Percentiles rank a stretch among this genome's conserved stretches.
These are phyloP conservation scores for Hydractinia symbiolongicarpus DNA, from an alignment of 30 jellyfish, hydroid and myxozoan species.

Conservation along the genomic window DNA sequence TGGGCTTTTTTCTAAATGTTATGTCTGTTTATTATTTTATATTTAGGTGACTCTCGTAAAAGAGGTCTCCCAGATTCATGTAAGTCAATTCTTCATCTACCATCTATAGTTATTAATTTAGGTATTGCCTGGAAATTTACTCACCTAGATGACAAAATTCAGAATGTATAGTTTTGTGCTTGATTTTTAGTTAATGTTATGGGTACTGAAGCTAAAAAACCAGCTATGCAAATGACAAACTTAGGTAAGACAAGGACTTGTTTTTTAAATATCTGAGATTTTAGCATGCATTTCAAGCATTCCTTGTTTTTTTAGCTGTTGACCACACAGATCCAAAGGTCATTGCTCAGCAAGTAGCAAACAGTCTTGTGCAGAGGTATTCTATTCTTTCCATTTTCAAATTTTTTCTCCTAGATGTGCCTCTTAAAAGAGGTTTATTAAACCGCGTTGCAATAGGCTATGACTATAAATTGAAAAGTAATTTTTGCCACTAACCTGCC, in stretches of 20 bases:
- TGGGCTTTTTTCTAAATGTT: too few species aligned
- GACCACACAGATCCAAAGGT: slow-evolving; percentile 69
- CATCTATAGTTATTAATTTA: too few species aligned
- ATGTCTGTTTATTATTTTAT: neutral
- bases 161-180: too few species aligned
- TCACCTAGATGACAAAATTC: too few species aligned
- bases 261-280: neutral
- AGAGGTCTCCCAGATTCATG: slow-evolving; percentile 23
- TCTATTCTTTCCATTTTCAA: neutral
- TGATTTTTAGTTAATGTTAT: too few species aligned
- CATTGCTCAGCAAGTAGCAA: slow-evolving; percentile 90
- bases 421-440: too few species aligned
- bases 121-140: too few species aligned
- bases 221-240: too few species aligned
- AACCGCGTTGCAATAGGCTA: too few species aligned
- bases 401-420: too few species aligned
- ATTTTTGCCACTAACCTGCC: neutral
- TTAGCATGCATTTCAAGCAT: neutral
- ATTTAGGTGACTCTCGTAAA: slow-evolving; percentile 27
- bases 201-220: too few species aligned
- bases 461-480: too few species aligned
- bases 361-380: slow-evolving; percentile 81
- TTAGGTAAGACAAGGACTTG: neutral
- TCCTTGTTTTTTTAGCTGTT: slow-evolving; percentile 21
- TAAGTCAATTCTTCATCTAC: neutral